These are phyloP conservation scores for Dugesia japonica DNA, from an alignment of 2,888 invertebrate genomes.

Conservation along the genomic window DNA sequence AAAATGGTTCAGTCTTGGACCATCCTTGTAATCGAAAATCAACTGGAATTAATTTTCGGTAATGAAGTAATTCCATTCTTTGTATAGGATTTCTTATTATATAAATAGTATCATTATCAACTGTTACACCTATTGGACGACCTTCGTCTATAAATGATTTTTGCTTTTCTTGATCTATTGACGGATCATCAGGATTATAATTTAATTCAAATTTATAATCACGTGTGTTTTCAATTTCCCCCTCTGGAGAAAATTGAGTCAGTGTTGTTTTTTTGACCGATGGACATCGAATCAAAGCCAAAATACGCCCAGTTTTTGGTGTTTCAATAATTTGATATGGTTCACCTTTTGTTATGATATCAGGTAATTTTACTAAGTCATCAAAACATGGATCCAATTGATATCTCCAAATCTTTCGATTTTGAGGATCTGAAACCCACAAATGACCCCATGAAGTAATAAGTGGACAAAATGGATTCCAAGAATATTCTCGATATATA, in stretches of 20 bases:
- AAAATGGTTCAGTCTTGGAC: not conserved
- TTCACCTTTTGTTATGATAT: not conserved
- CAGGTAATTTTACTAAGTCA: not conserved
- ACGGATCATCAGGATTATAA: not conserved
- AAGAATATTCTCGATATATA: not conserved
- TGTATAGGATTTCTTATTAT: not conserved
- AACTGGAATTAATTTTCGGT: not conserved
- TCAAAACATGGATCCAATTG: not conserved
- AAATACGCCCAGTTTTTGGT: not conserved
- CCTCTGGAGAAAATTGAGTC: not conserved
- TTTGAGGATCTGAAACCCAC: not conserved
- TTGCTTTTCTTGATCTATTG: not conserved
- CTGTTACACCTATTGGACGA: not conserved
- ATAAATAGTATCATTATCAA: not conserved
- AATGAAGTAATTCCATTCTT: slow-evolving; percentile 12
- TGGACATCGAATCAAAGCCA: not conserved
- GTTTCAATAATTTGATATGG: not conserved
- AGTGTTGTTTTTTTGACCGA: not conserved
- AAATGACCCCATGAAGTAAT: not conserved
- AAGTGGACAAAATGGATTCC: slow-evolving; percentile 1
- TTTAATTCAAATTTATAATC: slow-evolving; percentile 2
- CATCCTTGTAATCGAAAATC: not conserved
- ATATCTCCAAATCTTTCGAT: not conserved
- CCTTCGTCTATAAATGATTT: not conserved
- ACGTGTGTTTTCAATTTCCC: not conserved